Conservation (phyloP, 2,797 vertebrate genomes). For the Corythornis leucogaster region DNA sequence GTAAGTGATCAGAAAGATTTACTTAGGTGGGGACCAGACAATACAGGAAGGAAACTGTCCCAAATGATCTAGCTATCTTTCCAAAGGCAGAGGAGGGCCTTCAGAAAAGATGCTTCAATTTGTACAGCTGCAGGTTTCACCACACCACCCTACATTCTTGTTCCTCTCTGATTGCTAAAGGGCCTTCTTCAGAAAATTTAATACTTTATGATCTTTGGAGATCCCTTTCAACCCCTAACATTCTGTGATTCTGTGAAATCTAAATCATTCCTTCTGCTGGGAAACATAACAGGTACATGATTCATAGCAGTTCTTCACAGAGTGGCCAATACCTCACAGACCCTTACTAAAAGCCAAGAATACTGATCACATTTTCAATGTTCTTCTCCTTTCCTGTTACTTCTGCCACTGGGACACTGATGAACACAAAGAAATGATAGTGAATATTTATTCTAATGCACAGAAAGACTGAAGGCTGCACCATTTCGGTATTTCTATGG, state of each 20-base stretch:
- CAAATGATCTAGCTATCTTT: not conserved
- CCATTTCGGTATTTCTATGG: not conserved
- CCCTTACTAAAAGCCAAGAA: not conserved
- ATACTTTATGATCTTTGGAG: not conserved
- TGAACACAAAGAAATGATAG: not conserved
- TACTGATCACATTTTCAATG: not conserved
- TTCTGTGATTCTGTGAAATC: not conserved
- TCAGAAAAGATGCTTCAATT: not conserved
- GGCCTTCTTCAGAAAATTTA: not conserved
- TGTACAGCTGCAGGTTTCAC: not conserved
- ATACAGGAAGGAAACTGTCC: not conserved
- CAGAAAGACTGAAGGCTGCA: not conserved
- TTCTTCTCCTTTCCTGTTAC: not conserved
- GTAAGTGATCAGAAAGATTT: not conserved
- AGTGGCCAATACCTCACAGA: not conserved
- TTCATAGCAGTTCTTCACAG: not conserved
- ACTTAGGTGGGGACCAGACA: not conserved
- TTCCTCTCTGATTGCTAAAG: not conserved
- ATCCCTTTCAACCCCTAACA: no score
- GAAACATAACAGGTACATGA: not conserved
- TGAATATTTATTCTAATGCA: not conserved
- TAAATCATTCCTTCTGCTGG: not conserved
- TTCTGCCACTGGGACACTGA: not conserved
- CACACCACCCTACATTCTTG: not conserved
- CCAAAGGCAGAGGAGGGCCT: not conserved